Percentiles rank a stretch among this genome's conserved stretches.
Evolutionary conservation across 2,888 invertebrate genomes (phyloP).

Genomic region (Philaethria dido): DNA sequence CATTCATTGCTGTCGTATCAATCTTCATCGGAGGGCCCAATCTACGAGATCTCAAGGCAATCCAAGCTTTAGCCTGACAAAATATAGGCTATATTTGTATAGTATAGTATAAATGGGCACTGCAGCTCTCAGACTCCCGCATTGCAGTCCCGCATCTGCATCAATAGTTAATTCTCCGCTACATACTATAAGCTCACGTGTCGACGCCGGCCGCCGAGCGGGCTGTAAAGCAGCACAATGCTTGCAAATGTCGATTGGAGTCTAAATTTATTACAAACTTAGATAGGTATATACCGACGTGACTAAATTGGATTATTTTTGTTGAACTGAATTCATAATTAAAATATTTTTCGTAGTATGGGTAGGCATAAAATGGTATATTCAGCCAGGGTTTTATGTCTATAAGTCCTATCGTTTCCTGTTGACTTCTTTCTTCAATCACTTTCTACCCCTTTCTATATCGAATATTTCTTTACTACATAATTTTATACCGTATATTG

Average conservation of each 20-base stretch:
- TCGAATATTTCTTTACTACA: too few relatives aligned
- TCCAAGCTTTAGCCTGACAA: slow-evolving; percentile 11
- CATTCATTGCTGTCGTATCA: slow-evolving; percentile 20
- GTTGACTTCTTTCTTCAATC: too few relatives aligned
- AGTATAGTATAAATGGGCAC: background rate
- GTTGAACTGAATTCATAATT: too few relatives aligned
- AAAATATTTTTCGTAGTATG: too few relatives aligned
- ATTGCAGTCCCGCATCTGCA: slow-evolving; percentile 40
- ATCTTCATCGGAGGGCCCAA: slow-evolving; percentile 11
- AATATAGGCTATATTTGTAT: slow-evolving; percentile 27
- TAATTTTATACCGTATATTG: too few relatives aligned
- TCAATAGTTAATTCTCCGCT: slow-evolving; percentile 32
- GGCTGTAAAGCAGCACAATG: background rate
- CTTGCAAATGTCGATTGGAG: background rate
- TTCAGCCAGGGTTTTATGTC: too few relatives aligned
- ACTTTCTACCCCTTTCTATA: too few relatives aligned
- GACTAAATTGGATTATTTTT: background rate
- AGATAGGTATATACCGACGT: background rate
- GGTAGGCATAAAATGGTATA: too few relatives aligned
- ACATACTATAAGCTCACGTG: background rate
- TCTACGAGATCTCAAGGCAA: slow-evolving; percentile 3
- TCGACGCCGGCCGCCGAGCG: background rate
- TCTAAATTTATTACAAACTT: background rate
- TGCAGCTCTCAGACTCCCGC: slow-evolving; percentile 42
- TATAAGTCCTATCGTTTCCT: too few relatives aligned